Conservation (phyloP, 2,888 invertebrate species). For the Synanthedon myopaeformis region DNA sequence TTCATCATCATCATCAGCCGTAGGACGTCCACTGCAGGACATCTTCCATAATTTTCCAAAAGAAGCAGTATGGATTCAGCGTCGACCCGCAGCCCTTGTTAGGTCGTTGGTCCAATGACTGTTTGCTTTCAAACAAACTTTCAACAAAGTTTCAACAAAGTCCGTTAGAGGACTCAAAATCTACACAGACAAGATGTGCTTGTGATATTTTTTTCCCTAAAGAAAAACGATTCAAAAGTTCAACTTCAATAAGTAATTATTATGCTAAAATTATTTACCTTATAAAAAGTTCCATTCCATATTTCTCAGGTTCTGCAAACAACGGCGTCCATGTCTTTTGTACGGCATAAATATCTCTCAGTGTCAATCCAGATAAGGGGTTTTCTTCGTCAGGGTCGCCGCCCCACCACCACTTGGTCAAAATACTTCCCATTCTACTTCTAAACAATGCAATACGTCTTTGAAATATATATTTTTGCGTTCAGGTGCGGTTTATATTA, state of each 20-base stretch:
- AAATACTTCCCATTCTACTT: constrained; percentile 16
- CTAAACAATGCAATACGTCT: neutral
- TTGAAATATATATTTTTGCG: too few relatives aligned
- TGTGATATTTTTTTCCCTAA: neutral
- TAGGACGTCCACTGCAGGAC: too few relatives aligned
- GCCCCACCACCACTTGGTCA: constrained; percentile 26
- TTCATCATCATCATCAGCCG: too few relatives aligned
- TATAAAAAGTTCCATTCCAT: constrained; percentile 27
- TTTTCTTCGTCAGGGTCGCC: constrained; percentile 27
- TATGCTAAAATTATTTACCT: constrained; percentile 16
- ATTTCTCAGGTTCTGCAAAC: constrained; percentile 16
- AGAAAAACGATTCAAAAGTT: neutral
- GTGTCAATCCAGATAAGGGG: constrained; percentile 23
- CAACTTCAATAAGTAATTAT: neutral
- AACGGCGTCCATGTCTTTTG: constrained; percentile 25
- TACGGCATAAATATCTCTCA: constrained; percentile 26
- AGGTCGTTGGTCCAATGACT: too few relatives aligned
- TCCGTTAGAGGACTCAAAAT: too few relatives aligned
- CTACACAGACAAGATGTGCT: too few relatives aligned
- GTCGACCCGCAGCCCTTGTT: too few relatives aligned
- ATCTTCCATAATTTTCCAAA: too few relatives aligned
- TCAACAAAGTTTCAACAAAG: too few relatives aligned
- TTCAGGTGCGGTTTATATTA: too few relatives aligned
- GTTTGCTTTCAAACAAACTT: too few relatives aligned
- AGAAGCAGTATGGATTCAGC: too few relatives aligned